phyloP scores from a whole-genome alignment of 2,888 invertebrate species.

The Hyles lineata region DNA sequence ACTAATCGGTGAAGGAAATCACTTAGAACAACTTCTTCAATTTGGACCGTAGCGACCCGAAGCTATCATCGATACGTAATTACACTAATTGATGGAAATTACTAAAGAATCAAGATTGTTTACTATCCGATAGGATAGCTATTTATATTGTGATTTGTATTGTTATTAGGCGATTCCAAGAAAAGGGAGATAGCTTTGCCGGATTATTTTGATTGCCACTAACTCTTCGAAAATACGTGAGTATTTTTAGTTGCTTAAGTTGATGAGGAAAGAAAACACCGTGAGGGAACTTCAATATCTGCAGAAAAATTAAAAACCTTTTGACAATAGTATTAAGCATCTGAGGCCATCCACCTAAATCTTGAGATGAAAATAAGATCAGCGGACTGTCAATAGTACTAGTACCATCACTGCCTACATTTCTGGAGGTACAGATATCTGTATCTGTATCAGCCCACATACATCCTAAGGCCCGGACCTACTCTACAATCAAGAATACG shows the following conservation, averaged over 20 bases:
- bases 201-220: neutral
- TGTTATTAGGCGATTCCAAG: too few relatives aligned
- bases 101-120: slow-evolving; percentile 3
- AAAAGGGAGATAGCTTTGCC: neutral
- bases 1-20: too few relatives aligned
- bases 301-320: too few relatives aligned
- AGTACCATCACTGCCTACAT: too few relatives aligned
- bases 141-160: neutral
- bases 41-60: neutral
- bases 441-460: too few relatives aligned
- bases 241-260: neutral
- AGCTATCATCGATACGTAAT: slow-evolving; percentile 1
- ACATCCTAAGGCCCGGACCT: too few relatives aligned
- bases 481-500: too few relatives aligned
- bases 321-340: too few relatives aligned
- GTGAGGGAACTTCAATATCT: neutral
- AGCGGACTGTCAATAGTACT: too few relatives aligned
- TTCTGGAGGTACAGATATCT: too few relatives aligned
- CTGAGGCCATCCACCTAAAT: too few relatives aligned
- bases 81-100: slow-evolving; percentile 2
- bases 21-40: slow-evolving; percentile 25
- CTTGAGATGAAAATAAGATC: too few relatives aligned
- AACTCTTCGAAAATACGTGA: neutral
- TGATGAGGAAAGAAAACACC: neutral
- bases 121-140: slow-evolving; percentile 2